Evolutionary conservation across 2,113 vertebrate species (phyloP).

Genomic region (Procavia capensis): DNA sequence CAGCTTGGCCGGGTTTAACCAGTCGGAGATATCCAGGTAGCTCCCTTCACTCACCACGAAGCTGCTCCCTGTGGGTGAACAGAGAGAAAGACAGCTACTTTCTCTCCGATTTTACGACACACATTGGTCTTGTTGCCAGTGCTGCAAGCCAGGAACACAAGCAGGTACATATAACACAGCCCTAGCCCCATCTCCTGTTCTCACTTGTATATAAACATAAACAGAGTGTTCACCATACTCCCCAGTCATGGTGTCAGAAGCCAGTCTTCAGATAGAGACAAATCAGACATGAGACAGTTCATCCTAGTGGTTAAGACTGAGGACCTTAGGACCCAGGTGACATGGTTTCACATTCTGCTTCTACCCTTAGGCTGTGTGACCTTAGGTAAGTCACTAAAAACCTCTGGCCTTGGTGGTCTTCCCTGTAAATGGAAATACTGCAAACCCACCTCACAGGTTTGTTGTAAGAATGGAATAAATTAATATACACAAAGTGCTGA

Average conservation of each 20-base stretch:
- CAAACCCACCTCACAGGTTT: background rate
- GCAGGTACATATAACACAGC: background rate
- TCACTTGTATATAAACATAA: background rate
- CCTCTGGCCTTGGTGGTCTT: background rate
- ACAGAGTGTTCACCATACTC: background rate
- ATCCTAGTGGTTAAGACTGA: background rate
- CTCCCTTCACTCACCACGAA: conserved; percentile 98
- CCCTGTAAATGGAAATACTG: background rate
- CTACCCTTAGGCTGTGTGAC: background rate
- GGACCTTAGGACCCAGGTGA: background rate
- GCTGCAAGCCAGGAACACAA: background rate
- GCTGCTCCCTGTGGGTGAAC: conserved; percentile 92
- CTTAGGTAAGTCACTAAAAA: background rate
- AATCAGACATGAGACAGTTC: background rate
- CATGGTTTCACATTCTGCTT: background rate
- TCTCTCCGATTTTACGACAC: background rate
- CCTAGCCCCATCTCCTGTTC: fast-evolving
- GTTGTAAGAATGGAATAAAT: conserved; percentile 8
- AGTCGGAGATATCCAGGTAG: conserved; percentile 97
- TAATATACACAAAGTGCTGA: background rate
- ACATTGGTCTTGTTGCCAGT: background rate
- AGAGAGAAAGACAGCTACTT: conserved; percentile 69
- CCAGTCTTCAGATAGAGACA: background rate
- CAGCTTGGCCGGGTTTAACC: conserved; percentile 98
- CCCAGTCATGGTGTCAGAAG: no score